A percentile compares a stretch with the other conserved stretches of the same genome.
Conservation (phyloP, 2,113 vertebrate species). For the Mirounga angustirostris region DNA sequence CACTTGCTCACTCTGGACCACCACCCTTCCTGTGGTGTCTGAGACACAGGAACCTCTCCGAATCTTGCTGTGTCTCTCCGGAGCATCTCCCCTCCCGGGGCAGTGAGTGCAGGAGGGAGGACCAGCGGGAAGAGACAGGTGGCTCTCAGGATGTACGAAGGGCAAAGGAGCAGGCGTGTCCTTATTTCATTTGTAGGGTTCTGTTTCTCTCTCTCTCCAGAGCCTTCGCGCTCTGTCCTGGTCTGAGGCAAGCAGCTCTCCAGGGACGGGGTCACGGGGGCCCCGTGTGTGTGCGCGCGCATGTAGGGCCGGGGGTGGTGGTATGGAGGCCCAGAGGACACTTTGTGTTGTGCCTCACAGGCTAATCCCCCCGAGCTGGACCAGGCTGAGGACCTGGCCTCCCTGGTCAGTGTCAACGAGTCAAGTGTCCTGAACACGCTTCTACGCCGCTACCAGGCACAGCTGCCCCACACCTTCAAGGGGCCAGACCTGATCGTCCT, state of each 20-base stretch:
- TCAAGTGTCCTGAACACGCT: conserved; percentile 92
- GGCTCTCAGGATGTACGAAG: too few relatives aligned
- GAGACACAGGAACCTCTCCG: background rate
- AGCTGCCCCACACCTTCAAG: conserved; percentile 88
- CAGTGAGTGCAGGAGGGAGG: background rate
- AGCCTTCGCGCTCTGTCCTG: background rate
- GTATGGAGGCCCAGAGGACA: background rate
- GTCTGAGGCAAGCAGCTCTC: background rate
- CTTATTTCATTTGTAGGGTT: rapidly evolving
- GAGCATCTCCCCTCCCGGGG: rapidly evolving
- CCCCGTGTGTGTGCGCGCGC: too few relatives aligned
- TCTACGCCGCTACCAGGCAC: conserved; percentile 87
- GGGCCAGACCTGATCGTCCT: conserved; percentile 91
- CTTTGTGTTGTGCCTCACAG: conserved; percentile 82
- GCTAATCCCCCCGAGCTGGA: conserved; percentile 93
- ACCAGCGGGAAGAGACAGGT: rapidly evolving
- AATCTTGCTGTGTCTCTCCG: rapidly evolving
- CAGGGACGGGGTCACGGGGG: rapidly evolving
- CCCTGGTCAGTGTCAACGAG: conserved; percentile 92
- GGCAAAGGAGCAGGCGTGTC: background rate
- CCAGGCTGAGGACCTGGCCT: conserved; percentile 92
- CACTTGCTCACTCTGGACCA: rapidly evolving
- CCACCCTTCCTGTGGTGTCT: background rate
- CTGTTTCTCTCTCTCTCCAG: too few relatives aligned
- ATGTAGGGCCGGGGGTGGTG: background rate